Base-by-base conservation (phyloP, 2,888 invertebrate genomes). In the Dastarcus helophoroides region DNA sequence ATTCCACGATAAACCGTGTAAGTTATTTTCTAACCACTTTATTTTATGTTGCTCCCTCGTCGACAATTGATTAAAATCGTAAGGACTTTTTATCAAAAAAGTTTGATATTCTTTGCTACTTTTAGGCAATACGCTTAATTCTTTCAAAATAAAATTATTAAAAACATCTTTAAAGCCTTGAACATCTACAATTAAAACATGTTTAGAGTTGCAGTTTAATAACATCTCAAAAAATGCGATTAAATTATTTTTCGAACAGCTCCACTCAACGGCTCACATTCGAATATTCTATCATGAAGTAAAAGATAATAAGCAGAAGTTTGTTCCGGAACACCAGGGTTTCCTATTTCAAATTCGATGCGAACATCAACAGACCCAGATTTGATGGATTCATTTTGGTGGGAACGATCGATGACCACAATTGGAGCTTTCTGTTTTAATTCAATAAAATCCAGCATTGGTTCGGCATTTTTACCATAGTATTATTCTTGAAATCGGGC, bases 391-490 rank as follows among this genome's bases (percentile, higher is more conserved):
- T n/a, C n/a, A n/a, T n/a, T n/a, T 37, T 50, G 46, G 28, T 43
- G 33, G 4, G 42, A 44, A 36, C 46, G 46, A 38, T 47, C 48
- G 28, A 48, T 39, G 10, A 48, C 46, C 22, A 44, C 36, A 12
- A 49, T 33, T 5, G 48, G 48, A 9, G 44, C 43, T 4, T 32
- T 22, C 13, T 34, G 31, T 37, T 41, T 40, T 31, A 51, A 51
- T 14, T 40, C 13, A 7, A 35, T 11, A 22, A 26, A 22, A 31
- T 37, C 28, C 14, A 37, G 26, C 11, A 37, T 23, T 13, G 40
- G 40, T 39, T 41, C 52, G 52, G 54, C 53, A 56, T 52, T 44
- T 60, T 53, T 58, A 15, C 33, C 33, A 31, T 47, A 46, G 32
- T 46, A 47, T 14, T 32, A 29, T 32, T 40, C 31, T 38, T 43